Percentiles rank a stretch among this genome's conserved stretches.
phyloP scores from a whole-genome alignment of 2,113 vertebrate genomes.

The Sturnira hondurensis region DNA sequence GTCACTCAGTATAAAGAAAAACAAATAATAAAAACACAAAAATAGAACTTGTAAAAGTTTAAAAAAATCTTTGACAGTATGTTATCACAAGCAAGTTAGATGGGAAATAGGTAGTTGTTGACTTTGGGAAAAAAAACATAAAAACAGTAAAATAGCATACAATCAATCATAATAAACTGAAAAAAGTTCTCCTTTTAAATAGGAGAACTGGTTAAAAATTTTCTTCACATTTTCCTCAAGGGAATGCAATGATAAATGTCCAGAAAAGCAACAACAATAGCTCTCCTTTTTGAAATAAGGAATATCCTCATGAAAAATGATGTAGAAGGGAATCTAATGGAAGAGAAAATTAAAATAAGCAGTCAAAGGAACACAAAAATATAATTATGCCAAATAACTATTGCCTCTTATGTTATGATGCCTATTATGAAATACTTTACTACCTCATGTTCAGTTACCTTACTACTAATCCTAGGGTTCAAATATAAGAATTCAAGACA shows the following conservation, averaged over 20 bases:
- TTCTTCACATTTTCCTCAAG: not conserved
- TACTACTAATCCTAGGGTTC: not conserved
- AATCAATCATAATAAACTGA: slow-evolving; percentile 42
- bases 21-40: not conserved
- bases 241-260: not conserved
- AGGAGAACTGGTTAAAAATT: not conserved
- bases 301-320: not conserved
- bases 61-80: slow-evolving; percentile 17
- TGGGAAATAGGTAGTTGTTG: not conserved
- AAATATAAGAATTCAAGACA: not conserved
- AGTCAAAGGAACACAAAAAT: not conserved
- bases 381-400: not conserved
- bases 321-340: not conserved
- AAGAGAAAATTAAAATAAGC: slow-evolving; percentile 7
- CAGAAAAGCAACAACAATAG: not conserved
- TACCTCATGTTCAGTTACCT: not conserved
- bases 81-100: slow-evolving; percentile 32
- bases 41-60: not conserved
- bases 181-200: not conserved
- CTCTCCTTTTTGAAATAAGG: not conserved
- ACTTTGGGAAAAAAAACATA: not conserved
- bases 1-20: slow-evolving; percentile 40
- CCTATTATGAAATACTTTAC: not conserved
- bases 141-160: slow-evolving; percentile 21
- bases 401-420: not conserved